Evolutionary conservation across 2,888 invertebrate genomes (phyloP).

Genomic region (Andrena camellia): DNA sequence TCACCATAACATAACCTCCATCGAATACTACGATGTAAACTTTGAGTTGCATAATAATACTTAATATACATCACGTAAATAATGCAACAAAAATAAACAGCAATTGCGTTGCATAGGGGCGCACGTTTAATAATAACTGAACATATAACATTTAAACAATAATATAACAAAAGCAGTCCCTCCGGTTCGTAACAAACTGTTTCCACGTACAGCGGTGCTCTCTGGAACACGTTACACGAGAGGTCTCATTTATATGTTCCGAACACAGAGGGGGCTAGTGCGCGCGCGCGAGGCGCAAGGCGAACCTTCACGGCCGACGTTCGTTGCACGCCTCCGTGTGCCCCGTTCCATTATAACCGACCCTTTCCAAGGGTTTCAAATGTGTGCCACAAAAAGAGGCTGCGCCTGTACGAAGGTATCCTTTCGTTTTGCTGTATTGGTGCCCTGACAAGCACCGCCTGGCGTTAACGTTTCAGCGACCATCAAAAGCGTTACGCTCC

Average conservation of each 20-base stretch:
- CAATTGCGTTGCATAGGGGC: too few species aligned
- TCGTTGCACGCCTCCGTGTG: background rate
- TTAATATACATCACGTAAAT: too few species aligned
- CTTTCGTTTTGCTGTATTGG: background rate
- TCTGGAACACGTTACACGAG: background rate
- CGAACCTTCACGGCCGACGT: background rate
- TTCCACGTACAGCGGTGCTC: background rate
- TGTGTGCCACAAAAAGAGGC: background rate
- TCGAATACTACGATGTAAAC: too few species aligned
- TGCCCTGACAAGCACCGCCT: background rate
- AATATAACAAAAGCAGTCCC: too few species aligned
- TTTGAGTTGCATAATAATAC: too few species aligned
- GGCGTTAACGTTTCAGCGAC: constrained; percentile 9
- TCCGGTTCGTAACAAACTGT: too few species aligned
- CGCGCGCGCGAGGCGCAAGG: background rate
- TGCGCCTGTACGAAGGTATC: background rate
- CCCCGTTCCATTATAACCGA: background rate
- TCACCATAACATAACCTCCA: too few species aligned
- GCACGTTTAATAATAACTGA: too few species aligned
- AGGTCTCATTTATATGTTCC: background rate
- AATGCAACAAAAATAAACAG: too few species aligned
- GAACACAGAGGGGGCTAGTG: background rate
- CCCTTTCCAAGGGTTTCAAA: background rate
- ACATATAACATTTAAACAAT: too few species aligned
- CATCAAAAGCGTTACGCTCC: constrained; percentile 16